Base-by-base conservation (phyloP, 2,797 vertebrate species). In the Coregonus ussuriensis region DNA sequence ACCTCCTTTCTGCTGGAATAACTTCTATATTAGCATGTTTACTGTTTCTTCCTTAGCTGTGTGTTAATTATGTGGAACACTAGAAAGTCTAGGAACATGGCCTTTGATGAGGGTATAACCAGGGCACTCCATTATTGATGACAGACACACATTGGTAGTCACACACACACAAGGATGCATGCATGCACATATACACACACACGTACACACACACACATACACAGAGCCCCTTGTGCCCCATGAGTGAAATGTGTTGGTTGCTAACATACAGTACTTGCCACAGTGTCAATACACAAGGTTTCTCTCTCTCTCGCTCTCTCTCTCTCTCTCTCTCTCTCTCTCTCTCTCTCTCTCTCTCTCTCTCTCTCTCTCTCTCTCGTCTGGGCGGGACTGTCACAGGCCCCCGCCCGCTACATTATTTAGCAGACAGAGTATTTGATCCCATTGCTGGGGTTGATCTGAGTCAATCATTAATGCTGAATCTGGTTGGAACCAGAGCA, bases 121-220 rank as follows among this genome's bases (percentile, higher is more conserved):
- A 81, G 83, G 84, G 82, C 78, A 54, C 78, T 94, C 89, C 91
- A 94, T 94, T 94, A 94, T 94, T 93, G 91, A 94, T 94, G 89
- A 89, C 81, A 93, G 92, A 91, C 94, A 94, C 91, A 93, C 83
- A 93, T 93, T 90, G 82, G 56, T n/a, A 78, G 9, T 25, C 71
- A 76, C 21, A 25, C 16, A n/a, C 14, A 56, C 72, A 56, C 67
- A 29, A 51, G 29, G 33, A 35, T 65, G 66, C 69, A 37, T 59
- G 33, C 77, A 25, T 25, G 25, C 11, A n/a, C 74, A 74, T 11
- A 29, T 18, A 29, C 13, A 53, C 72, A 54, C 70, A 47, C 31
- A 33, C 77, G 76, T 75, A 78, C 74, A 81, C 78, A 25, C 54
- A 33, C 59, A 31, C 47, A 29, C 75, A 70, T 2, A 31, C 18